Base-by-base conservation (phyloP, 2,113 vertebrate species). In the Oreochromis tanganicae region DNA sequence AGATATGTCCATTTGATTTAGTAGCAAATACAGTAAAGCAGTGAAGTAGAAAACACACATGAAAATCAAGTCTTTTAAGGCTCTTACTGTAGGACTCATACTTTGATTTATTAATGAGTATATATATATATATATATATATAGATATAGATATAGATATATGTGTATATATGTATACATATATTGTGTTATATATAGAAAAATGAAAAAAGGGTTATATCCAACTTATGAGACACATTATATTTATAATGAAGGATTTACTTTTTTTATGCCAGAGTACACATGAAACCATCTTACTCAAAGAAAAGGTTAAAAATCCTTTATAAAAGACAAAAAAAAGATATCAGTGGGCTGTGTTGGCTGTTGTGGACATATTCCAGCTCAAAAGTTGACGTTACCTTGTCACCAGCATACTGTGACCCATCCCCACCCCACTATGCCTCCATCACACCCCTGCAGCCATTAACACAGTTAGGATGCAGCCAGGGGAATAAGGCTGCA, bases 401-500 rank as follows among this genome's bases (percentile, higher is more conserved):
- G 92, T 93, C 91, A 91, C 89, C 89, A 90, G 87, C 57, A 90
- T 88, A 87, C 68, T 16, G 59, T 78, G 85, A 89, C 89, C 86
- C 78, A 52, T 68, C 85, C 59, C 84, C 75, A 71, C 75, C 85
- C 78, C 85, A 68, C 81, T 6, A 46, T 2, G 24, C 85, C 52
- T 89, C 93, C 88, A 89, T 92, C 91, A 91, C 92, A 92, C 83
- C 85, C 88, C 84, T 89, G 8, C 91, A 91, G 85, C 94, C 93
- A 95, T 94, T 94, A 95, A 92, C 71, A 54, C 94, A 88, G 92
- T 57, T 16, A 19, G 85, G 7, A 19, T 13, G 52, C 29, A 85
- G 90, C 87, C 90, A 12, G 87, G 91, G 95, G 95, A 94, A 93
- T 94, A 91, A 57, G 79, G 38, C 90, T 93, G 91, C 95, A 95